These are phyloP conservation scores for Microtus ochrogaster DNA, from an alignment of 2,113 vertebrate species.

Conservation along the genomic window DNA sequence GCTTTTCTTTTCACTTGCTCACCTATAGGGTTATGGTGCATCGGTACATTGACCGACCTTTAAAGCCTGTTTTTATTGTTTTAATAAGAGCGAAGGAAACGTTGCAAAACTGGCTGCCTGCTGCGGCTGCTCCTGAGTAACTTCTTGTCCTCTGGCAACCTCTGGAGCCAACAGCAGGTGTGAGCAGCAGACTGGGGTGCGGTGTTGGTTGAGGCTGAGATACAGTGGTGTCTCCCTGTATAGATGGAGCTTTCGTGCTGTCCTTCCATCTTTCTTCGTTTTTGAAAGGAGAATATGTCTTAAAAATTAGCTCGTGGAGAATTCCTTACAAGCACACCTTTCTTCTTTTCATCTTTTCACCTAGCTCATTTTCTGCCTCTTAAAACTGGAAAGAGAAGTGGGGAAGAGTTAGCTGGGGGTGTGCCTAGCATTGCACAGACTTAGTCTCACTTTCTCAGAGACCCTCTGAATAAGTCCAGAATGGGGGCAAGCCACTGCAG, in stretches of 20 bases:
- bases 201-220: neutral
- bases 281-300: neutral
- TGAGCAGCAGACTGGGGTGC: neutral
- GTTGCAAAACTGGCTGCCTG: neutral
- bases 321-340: neutral
- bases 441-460: neutral
- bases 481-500: neutral
- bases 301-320: neutral
- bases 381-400: neutral
- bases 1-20: neutral
- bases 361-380: neutral
- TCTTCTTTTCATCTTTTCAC: neutral
- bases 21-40: neutral
- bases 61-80: neutral
- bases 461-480: neutral
- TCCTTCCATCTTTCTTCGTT: neutral
- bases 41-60: neutral
- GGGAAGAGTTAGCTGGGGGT: neutral
- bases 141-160: no score
- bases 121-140: neutral
- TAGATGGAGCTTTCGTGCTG: neutral
- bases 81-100: neutral
- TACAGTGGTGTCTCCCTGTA: no score
- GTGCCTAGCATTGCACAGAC: neutral
- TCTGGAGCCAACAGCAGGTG: accelerated